Percentiles rank a stretch among this genome's conserved stretches.
phyloP scores from a whole-genome alignment of 2,888 invertebrate species.

The Macaria notata region DNA sequence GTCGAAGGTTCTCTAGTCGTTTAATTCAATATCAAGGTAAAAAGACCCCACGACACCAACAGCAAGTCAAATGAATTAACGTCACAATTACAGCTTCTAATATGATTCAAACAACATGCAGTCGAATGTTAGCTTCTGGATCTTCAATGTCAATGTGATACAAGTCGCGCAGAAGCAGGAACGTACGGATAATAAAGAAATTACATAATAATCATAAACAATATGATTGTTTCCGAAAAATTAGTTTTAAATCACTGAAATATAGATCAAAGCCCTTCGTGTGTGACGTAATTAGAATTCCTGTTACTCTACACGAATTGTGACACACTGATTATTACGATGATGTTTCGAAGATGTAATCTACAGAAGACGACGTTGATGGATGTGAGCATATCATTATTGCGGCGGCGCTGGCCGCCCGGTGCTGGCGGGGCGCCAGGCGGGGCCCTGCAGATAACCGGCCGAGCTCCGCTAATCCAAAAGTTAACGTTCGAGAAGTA shows the following conservation, averaged over 20 bases:
- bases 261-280: too few species aligned
- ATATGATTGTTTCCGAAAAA: too few species aligned
- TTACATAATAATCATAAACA: too few species aligned
- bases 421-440: constrained; percentile 46
- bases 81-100: constrained; percentile 46
- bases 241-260: too few species aligned
- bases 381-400: constrained; percentile 45
- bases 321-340: constrained; percentile 28
- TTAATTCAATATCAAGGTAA: constrained; percentile 52
- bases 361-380: constrained; percentile 51
- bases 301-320: constrained; percentile 25
- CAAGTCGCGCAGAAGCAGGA: constrained; percentile 24
- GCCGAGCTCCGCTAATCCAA: constrained; percentile 26
- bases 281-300: neutral
- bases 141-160: constrained; percentile 14
- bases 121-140: constrained; percentile 62
- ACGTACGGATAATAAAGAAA: neutral
- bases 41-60: constrained; percentile 69
- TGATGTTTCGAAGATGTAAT: constrained; percentile 34
- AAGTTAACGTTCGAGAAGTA: constrained; percentile 29
- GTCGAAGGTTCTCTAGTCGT: constrained; percentile 66
- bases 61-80: constrained; percentile 81
- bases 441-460: constrained; percentile 18
- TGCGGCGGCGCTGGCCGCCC: constrained; percentile 41
- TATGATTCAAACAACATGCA: constrained; percentile 46